A percentile compares a stretch with the other conserved stretches of the same genome.
These are phyloP conservation scores for Nemotelus pantherinus DNA, from an alignment of 2,888 invertebrate species.

Conservation along the genomic window DNA sequence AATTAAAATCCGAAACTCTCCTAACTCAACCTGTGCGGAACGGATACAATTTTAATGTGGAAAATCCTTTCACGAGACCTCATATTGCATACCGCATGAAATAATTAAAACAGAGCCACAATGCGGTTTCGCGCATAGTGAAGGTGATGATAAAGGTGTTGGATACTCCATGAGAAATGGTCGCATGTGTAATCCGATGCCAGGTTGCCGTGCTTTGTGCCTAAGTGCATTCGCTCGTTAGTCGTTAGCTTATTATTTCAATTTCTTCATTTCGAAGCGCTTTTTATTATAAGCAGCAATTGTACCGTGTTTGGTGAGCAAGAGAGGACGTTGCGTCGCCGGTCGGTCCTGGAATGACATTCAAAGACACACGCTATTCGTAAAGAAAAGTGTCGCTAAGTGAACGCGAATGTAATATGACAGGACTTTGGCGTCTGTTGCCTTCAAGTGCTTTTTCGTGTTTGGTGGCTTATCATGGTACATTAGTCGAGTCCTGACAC, in stretches of 20 bases:
- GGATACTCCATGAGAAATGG: constrained; percentile 16
- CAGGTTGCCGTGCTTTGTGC: neutral
- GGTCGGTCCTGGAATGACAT: neutral
- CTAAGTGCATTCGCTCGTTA: constrained; percentile 44
- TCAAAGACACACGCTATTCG: constrained; percentile 25
- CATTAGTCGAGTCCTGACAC: constrained; percentile 40
- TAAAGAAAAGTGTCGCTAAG: constrained; percentile 15
- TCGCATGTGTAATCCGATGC: constrained; percentile 25
- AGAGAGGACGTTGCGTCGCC: neutral
- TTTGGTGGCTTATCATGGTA: constrained; percentile 40
- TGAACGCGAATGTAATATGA: constrained; percentile 40
- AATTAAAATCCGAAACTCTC: neutral
- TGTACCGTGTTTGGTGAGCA: too few relatives aligned
- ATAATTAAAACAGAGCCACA: constrained; percentile 21
- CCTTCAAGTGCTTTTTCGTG: constrained; percentile 45
- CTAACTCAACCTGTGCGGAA: neutral
- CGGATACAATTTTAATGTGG: constrained; percentile 19
- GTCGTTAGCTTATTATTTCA: constrained; percentile 36
- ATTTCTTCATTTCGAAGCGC: constrained; percentile 25
- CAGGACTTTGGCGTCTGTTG: constrained; percentile 41
- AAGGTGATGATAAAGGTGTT: constrained; percentile 32
- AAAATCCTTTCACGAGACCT: constrained; percentile 8
- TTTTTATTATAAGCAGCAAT: neutral
- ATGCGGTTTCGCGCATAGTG: constrained; percentile 26
- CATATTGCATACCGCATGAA: constrained; percentile 16